These are phyloP conservation scores for Sebastes alutus DNA, from an alignment of 2,797 vertebrate genomes.

Conservation along the genomic window DNA sequence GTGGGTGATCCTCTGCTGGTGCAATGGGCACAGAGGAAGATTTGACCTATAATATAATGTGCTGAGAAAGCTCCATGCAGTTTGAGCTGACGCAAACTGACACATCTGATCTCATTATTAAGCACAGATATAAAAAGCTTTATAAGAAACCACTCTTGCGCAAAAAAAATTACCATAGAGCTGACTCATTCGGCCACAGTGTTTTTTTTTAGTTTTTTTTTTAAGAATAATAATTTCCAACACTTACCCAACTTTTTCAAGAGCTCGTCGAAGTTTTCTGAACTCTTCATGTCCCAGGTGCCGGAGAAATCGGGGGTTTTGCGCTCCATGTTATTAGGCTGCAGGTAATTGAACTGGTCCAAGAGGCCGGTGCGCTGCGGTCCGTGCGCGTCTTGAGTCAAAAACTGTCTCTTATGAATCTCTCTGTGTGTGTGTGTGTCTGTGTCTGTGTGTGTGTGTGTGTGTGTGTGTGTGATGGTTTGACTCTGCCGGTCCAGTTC, in stretches of 20 bases:
- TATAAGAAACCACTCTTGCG: constrained; percentile 4
- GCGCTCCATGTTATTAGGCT: constrained; percentile 76
- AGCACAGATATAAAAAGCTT: constrained; percentile 15
- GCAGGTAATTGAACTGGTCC: constrained; percentile 40
- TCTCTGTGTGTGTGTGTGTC: neutral
- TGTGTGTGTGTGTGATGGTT: neutral
- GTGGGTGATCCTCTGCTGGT: constrained; percentile 29
- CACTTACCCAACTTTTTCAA: constrained; percentile 90
- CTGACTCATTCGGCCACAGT: neutral
- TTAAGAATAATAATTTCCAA: neutral
- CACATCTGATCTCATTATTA: constrained; percentile 48
- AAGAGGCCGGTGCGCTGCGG: constrained; percentile 11
- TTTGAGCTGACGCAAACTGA: constrained; percentile 59
- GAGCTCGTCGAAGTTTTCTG: constrained; percentile 94
- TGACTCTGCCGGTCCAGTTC: constrained; percentile 13
- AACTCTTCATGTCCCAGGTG: constrained; percentile 93
- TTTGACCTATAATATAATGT: constrained; percentile 54
- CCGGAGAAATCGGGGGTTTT: constrained; percentile 91
- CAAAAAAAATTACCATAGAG: neutral
- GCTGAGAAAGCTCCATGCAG: constrained; percentile 44
- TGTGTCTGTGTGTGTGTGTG: neutral
- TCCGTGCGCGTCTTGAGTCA: constrained; percentile 21
- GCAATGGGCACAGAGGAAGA: constrained; percentile 28
- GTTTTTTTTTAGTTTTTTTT: neutral
- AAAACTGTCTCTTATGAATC: neutral